Evolutionary conservation across 2,888 invertebrate genomes (phyloP).

Genomic region (Chrysodeixis includens): DNA sequence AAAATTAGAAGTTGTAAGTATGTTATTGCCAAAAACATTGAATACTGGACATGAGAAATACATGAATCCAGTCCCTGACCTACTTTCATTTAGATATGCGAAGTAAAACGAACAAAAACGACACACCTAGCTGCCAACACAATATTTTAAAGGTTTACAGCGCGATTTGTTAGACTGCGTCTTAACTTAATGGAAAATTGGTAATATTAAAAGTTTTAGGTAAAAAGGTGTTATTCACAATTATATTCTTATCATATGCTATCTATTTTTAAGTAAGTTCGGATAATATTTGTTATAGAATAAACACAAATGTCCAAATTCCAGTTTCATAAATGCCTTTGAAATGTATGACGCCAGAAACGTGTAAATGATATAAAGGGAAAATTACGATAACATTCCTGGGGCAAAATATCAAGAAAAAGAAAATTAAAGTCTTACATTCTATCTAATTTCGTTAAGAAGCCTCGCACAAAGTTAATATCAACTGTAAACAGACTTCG

Average conservation of each 20-base stretch:
- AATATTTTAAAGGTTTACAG: slow-evolving; percentile 44
- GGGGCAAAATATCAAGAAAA: neutral
- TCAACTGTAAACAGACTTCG: neutral
- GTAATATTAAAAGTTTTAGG: too few species aligned
- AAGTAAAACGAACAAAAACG: slow-evolving; percentile 50
- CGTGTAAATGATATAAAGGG: too few species aligned
- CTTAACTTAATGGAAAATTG: too few species aligned
- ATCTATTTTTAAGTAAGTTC: too few species aligned
- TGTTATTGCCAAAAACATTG: slow-evolving; percentile 55
- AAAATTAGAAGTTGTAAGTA: slow-evolving; percentile 44
- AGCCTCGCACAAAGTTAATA: neutral
- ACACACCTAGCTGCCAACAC: slow-evolving; percentile 55
- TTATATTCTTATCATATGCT: too few species aligned
- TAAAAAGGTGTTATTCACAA: too few species aligned
- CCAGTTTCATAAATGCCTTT: too few species aligned
- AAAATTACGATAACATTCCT: neutral
- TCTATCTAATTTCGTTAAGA: neutral
- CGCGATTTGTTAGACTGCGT: slow-evolving; percentile 22
- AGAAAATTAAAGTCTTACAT: neutral
- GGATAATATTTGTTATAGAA: too few species aligned
- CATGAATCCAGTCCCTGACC: slow-evolving; percentile 55
- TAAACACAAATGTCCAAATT: too few species aligned
- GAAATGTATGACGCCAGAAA: too few species aligned
- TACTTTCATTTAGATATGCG: slow-evolving; percentile 48
- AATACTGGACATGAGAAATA: slow-evolving; percentile 37